Base-by-base conservation (phyloP, 2,888 invertebrate species). In the Thalpophila matura region DNA sequence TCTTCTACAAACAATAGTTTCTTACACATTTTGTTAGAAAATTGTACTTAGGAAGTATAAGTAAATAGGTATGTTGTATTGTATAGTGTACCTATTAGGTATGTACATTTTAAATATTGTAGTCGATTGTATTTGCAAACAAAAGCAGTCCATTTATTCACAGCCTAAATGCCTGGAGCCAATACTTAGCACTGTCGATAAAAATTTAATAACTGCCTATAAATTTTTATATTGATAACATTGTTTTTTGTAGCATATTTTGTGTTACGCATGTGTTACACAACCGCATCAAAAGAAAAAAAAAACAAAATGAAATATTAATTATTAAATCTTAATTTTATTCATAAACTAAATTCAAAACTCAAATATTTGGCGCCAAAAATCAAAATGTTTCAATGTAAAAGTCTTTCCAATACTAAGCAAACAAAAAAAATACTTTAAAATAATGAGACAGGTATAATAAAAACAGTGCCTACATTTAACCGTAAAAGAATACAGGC, bases 401-500 rank as follows among this genome's bases (percentile, higher is more conserved):
- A 70, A 55, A 62, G 24, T 61, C n/a, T 35, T 27, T 43, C 20
- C 1, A 31, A 26, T 14, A 43, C 2, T 27, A 4, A 45, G n/a
- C n/a, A 14, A 26, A 24, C 12, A n/a, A 29, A 42, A 22, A 29
- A 10, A 33, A 43, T 12, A 26, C n/a, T n/a, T n/a, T n/a, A n/a
- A n/a, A n/a, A n/a, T n/a, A n/a, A n/a, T n/a, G n/a, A n/a, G n/a
- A n/a, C n/a, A n/a, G n/a, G n/a, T n/a, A n/a, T n/a, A n/a, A n/a
- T n/a, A n/a, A n/a, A n/a, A n/a, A n/a, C n/a, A n/a, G n/a, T n/a
- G n/a, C n/a, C n/a, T n/a, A n/a, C n/a, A n/a, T n/a, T 65, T 58
- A 78, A 20, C 80, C 80, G n/a, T 63, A 31, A n/a, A 75, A 56
- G 55, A 55, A 46, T 5, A 63, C 9, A 3, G 45, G 0, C 9